These are phyloP conservation scores for Montipora cactus DNA, from an alignment of 64 coral and sea anemone species.

Conservation along the genomic window DNA sequence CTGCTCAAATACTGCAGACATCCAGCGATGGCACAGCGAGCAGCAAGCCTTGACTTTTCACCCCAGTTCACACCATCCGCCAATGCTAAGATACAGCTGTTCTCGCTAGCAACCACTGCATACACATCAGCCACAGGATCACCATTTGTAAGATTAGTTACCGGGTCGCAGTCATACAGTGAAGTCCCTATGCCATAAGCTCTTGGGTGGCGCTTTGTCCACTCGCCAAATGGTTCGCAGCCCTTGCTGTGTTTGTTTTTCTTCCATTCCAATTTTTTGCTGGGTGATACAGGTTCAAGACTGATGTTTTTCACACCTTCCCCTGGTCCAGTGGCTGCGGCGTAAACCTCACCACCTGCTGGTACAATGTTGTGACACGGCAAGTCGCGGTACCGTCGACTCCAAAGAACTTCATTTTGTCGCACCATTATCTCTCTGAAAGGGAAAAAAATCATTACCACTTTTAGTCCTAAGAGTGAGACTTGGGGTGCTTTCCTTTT, in stretches of 20 bases:
- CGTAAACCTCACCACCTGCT: constrained; percentile 30
- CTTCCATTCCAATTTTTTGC: constrained; percentile 5
- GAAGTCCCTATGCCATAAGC: constrained; percentile 90
- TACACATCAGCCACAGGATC: constrained; percentile 95
- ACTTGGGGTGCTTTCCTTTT: too few species aligned
- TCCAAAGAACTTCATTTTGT: constrained; percentile 79
- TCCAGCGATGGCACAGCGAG: constrained; percentile 87
- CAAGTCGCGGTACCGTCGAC: constrained; percentile 52
- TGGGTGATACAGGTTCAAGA: constrained; percentile 4
- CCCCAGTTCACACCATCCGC: constrained; percentile 98
- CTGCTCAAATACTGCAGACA: constrained; percentile 84
- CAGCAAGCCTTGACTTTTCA: constrained; percentile 90
- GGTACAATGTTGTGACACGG: constrained; percentile 62
- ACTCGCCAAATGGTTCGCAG: constrained; percentile 65
- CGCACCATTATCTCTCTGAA: constrained; percentile 74
- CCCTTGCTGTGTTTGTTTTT: neutral
- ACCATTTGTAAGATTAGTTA: constrained; percentile 60
- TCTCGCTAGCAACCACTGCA: constrained; percentile 85
- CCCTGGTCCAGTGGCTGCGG: constrained; percentile 76
- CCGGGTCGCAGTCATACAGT: constrained; percentile 84
- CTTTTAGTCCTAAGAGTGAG: too few species aligned
- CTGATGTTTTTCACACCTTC: constrained; percentile 76
- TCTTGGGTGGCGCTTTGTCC: constrained; percentile 61
- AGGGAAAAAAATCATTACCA: neutral
- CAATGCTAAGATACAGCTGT: constrained; percentile 91